Percentiles rank a stretch among this genome's conserved stretches.
Conservation (phyloP, 1,140 invertebrate genomes). For the Trichonephila clavipes region DNA sequence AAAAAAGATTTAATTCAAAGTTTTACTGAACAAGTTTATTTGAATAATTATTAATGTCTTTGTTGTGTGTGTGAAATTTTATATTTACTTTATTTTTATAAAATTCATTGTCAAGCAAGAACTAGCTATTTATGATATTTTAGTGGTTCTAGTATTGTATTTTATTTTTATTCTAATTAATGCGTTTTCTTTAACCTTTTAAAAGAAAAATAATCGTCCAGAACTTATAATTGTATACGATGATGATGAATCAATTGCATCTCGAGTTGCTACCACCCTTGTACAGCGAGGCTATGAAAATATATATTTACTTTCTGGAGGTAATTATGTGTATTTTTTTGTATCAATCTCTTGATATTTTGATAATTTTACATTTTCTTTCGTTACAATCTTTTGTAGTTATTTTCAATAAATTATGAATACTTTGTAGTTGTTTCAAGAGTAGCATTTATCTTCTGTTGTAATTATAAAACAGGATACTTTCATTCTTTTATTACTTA, state of each 20-base stretch:
- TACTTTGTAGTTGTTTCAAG: too few relatives aligned
- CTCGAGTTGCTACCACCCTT: slow-evolving; percentile 81
- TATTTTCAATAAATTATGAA: too few relatives aligned
- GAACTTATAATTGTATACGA: slow-evolving; percentile 83
- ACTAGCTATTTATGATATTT: background rate
- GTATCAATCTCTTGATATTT: background rate
- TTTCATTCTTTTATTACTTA: too few relatives aligned
- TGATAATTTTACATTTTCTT: too few relatives aligned
- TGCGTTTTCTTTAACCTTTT: slow-evolving; percentile 14
- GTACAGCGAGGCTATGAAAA: slow-evolving; percentile 84
- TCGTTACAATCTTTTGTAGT: too few relatives aligned
- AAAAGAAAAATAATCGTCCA: slow-evolving; percentile 82
- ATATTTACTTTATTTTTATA: background rate
- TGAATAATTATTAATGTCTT: too few relatives aligned
- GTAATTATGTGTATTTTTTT: slow-evolving; percentile 77
- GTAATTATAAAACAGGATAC: too few relatives aligned
- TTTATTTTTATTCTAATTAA: slow-evolving; percentile 1
- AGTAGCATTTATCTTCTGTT: too few relatives aligned
- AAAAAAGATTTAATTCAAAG: too few relatives aligned
- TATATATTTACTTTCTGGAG: slow-evolving; percentile 83
- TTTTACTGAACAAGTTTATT: too few relatives aligned
- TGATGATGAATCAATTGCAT: slow-evolving; percentile 82
- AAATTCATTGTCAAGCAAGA: background rate
- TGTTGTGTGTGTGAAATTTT: too few relatives aligned
- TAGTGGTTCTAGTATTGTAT: background rate